Conservation (phyloP, 2,888 invertebrate genomes). For the Bellardia pandia region DNA sequence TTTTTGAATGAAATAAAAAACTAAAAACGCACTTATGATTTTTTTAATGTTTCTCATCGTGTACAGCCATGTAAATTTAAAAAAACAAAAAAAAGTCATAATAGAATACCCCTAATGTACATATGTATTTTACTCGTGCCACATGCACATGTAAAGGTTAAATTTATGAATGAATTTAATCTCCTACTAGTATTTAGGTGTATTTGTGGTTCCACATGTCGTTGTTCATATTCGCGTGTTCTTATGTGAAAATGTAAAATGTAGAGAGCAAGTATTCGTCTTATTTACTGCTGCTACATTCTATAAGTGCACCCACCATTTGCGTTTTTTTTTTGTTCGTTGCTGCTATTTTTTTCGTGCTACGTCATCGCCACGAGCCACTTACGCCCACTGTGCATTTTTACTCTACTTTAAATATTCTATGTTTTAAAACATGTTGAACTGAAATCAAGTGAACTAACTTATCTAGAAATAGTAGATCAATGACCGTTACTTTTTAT, state of each 20-base stretch:
- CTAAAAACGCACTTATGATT: too few relatives aligned
- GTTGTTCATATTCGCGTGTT: not conserved
- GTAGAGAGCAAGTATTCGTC: constrained; percentile 41
- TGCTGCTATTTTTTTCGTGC: constrained; percentile 37
- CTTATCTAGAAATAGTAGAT: constrained; percentile 68
- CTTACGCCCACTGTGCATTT: constrained; percentile 66
- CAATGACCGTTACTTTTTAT: constrained; percentile 64
- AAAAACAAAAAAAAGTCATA: too few relatives aligned
- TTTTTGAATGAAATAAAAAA: too few relatives aligned
- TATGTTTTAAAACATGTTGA: constrained; percentile 36
- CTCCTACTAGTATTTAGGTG: constrained; percentile 4
- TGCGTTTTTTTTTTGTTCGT: constrained; percentile 42
- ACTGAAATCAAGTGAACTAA: constrained; percentile 63
- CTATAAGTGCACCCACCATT: constrained; percentile 69
- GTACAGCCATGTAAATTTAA: too few relatives aligned
- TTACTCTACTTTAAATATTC: constrained; percentile 39
- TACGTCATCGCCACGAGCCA: constrained; percentile 73
- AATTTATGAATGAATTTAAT: constrained; percentile 62
- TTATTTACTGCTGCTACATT: constrained; percentile 45
- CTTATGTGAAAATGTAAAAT: constrained; percentile 18
- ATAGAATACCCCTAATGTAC: too few relatives aligned
- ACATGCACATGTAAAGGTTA: constrained; percentile 31
- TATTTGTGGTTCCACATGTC: not conserved
- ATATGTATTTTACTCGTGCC: not conserved
- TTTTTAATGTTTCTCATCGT: too few relatives aligned